Conservation (phyloP, 2,797 vertebrate genomes). For the Oreonectes daqikongensis region DNA sequence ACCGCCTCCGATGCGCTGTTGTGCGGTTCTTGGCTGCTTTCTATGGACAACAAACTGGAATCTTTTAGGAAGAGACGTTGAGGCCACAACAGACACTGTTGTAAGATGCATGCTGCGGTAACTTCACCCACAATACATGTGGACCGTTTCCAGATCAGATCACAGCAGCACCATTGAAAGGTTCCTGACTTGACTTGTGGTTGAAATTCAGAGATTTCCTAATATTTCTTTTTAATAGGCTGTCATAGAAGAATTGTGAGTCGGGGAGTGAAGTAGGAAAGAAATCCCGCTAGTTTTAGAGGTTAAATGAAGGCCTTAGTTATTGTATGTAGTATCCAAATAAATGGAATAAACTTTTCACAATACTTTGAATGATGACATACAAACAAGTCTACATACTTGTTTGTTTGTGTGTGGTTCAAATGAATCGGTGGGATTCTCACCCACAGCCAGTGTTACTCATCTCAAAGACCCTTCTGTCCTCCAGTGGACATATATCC, state of each 20-base stretch:
- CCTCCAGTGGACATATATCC: conserved; percentile 55
- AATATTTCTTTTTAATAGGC: conserved; percentile 49
- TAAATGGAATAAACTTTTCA: not conserved
- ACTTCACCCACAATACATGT: conserved; percentile 62
- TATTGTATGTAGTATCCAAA: not conserved
- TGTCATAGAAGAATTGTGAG: conserved; percentile 46
- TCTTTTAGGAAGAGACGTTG: conserved; percentile 54
- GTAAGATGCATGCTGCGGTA: conserved; percentile 65
- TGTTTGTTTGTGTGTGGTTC: conserved; percentile 50
- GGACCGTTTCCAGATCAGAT: conserved; percentile 58
- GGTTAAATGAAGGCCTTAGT: conserved; percentile 2
- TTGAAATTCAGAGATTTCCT: conserved; percentile 40
- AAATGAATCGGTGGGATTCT: conserved; percentile 36
- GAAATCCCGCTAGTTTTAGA: conserved; percentile 3
- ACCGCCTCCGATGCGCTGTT: conserved; percentile 60
- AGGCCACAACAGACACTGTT: conserved; percentile 57
- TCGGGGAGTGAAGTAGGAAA: conserved; percentile 7
- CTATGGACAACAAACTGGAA: conserved; percentile 60
- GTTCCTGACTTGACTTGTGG: conserved; percentile 28
- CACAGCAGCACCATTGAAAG: conserved; percentile 51
- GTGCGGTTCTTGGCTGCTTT: conserved; percentile 66
- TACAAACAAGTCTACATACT: conserved; percentile 23
- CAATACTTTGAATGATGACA: not conserved
- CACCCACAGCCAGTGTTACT: conserved; percentile 35
- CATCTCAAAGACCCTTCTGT: conserved; percentile 55